A percentile compares a stretch with the other conserved stretches of the same genome.
Conservation (phyloP, 2,888 invertebrate genomes). For the Melanostoma mellinum region DNA sequence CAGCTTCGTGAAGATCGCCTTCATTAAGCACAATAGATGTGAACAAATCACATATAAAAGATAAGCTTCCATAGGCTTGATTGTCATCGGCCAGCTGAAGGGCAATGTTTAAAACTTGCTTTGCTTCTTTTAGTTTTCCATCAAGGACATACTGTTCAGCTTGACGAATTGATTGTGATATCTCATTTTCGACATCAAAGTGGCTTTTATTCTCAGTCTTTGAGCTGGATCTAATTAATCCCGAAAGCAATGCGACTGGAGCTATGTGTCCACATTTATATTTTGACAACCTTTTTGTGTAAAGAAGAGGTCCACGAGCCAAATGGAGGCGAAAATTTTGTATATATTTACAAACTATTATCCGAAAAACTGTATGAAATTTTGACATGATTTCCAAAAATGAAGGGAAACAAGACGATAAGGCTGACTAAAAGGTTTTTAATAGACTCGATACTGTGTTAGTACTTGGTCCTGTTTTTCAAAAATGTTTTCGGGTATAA, state of each 20-base stretch:
- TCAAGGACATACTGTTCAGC: constrained; percentile 57
- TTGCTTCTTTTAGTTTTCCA: constrained; percentile 79
- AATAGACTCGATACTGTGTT: too few species aligned
- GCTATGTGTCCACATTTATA: not conserved
- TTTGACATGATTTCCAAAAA: constrained; percentile 52
- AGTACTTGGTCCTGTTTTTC: too few species aligned
- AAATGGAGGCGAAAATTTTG: not conserved
- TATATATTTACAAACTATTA: constrained; percentile 1
- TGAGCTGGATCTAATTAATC: not conserved
- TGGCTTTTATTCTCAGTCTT: not conserved
- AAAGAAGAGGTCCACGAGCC: not conserved
- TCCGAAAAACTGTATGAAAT: constrained; percentile 38
- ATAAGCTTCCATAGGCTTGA: constrained; percentile 75
- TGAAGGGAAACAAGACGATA: not conserved
- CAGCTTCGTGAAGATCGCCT: constrained; percentile 81
- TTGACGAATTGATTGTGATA: constrained; percentile 57
- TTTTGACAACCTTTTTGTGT: not conserved
- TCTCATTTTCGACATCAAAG: constrained; percentile 67
- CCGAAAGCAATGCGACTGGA: constrained; percentile 15
- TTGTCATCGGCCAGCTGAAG: constrained; percentile 81
- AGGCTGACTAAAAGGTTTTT: too few species aligned
- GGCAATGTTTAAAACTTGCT: constrained; percentile 80
- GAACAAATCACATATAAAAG: constrained; percentile 81
- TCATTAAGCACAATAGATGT: constrained; percentile 81
- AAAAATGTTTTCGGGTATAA: too few species aligned